Conservation (phyloP, 2,113 vertebrate genomes). For the Petaurus breviceps region DNA sequence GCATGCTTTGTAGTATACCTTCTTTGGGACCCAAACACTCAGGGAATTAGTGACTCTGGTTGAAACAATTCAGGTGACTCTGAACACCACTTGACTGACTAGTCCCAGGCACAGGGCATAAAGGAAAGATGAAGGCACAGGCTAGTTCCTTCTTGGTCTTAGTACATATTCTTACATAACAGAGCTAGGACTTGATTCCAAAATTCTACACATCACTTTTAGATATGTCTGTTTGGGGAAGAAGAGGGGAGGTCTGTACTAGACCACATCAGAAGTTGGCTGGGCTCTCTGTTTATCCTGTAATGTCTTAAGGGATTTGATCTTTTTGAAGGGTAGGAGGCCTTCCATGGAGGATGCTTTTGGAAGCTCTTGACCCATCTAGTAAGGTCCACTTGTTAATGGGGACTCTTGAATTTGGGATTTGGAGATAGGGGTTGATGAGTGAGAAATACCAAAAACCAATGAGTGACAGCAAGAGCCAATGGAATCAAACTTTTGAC, state of each 20-base stretch:
- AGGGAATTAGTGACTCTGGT: not conserved
- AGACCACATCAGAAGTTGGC: not conserved
- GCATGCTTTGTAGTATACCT: not conserved
- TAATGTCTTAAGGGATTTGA: not conserved
- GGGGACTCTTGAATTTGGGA: not conserved
- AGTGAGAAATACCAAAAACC: not conserved
- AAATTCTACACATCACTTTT: not conserved
- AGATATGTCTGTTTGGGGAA: not conserved
- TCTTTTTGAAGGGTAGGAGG: not conserved
- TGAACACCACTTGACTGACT: not conserved
- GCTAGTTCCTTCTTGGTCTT: not conserved
- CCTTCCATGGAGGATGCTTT: not conserved
- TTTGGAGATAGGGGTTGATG: not conserved
- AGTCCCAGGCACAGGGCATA: not conserved
- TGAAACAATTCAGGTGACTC: not conserved
- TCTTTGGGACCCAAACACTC: not conserved
- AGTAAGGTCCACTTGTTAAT: not conserved
- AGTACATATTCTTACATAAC: not conserved
- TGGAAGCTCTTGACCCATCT: not conserved
- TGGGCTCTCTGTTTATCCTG: not conserved
- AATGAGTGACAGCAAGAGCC: not conserved
- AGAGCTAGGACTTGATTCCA: not conserved
- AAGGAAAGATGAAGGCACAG: not conserved
- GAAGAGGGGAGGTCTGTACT: not conserved
- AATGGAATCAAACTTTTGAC: not conserved